Conservation (phyloP, 2,888 invertebrate genomes). For the Sabellastarte sp. region DNA sequence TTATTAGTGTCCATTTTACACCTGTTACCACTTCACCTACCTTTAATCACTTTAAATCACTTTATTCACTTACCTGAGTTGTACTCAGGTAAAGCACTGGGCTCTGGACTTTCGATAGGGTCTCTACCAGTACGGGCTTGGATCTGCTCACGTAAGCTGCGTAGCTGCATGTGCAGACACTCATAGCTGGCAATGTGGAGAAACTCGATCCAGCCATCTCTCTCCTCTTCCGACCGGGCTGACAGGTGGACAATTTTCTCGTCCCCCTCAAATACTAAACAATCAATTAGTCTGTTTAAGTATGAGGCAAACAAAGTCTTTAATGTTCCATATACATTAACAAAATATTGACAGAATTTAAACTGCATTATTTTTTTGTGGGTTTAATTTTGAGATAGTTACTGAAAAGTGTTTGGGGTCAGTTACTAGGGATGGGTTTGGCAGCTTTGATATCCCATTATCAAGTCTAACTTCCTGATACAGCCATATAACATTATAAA, state of each 20-base stretch:
- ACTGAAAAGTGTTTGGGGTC: too few relatives aligned
- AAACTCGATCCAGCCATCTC: slow-evolving; percentile 82
- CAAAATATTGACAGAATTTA: too few relatives aligned
- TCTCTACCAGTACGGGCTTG: slow-evolving; percentile 50
- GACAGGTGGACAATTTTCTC: slow-evolving; percentile 75
- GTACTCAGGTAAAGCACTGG: slow-evolving; percentile 5
- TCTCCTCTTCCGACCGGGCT: slow-evolving; percentile 76
- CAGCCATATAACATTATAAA: too few relatives aligned
- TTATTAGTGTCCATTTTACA: too few relatives aligned
- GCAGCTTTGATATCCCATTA: too few relatives aligned
- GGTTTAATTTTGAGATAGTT: too few relatives aligned
- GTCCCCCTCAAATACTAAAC: slow-evolving; percentile 66
- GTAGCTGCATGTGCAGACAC: slow-evolving; percentile 74
- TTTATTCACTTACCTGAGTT: slow-evolving; percentile 3
- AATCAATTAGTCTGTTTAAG: too few relatives aligned
- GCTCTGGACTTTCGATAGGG: slow-evolving; percentile 32
- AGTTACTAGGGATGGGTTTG: too few relatives aligned
- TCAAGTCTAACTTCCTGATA: too few relatives aligned
- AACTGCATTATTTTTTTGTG: too few relatives aligned
- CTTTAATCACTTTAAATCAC: neutral
- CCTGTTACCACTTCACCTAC: neutral
- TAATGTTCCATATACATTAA: too few relatives aligned
- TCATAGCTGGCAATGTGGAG: slow-evolving; percentile 83
- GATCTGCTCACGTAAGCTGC: slow-evolving; percentile 57
- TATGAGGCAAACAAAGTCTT: too few relatives aligned